Conservation (phyloP, 2,113 vertebrate species). For the Ictidomys tridecemlineatus region DNA sequence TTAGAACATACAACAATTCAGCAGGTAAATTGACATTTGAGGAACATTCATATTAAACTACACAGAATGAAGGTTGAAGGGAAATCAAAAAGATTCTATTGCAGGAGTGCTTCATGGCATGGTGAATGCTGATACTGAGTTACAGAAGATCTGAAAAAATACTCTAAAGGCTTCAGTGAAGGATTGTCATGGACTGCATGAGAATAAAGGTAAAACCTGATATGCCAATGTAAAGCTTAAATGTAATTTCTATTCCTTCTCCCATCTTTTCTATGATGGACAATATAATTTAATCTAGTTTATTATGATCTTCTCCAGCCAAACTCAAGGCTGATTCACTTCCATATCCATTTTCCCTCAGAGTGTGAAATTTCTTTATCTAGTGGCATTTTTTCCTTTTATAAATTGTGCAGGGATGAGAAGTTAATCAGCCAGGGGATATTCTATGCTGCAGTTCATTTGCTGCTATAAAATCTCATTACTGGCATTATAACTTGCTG, state of each 20-base stretch:
- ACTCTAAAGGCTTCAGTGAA: not conserved
- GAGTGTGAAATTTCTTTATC: not conserved
- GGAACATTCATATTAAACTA: not conserved
- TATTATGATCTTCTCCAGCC: not conserved
- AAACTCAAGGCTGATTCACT: not conserved
- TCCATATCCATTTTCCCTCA: not conserved
- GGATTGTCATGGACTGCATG: not conserved
- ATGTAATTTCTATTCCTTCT: not conserved
- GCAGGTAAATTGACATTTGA: not conserved
- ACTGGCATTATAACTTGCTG: not conserved
- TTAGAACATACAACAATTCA: not conserved
- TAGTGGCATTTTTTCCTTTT: not conserved
- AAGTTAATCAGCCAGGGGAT: not conserved
- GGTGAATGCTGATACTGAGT: not conserved
- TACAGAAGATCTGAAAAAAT: slow-evolving; percentile 22
- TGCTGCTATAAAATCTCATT: not conserved
- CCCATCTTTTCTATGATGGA: not conserved
- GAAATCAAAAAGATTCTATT: not conserved
- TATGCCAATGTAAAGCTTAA: not conserved
- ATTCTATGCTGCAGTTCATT: not conserved
- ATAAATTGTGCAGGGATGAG: not conserved
- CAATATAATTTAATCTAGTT: not conserved
- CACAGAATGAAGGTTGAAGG: not conserved
- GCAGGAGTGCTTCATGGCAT: not conserved
- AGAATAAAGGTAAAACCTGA: not conserved